phyloP scores from a whole-genome alignment of 1,140 invertebrate species.

The Brachionus manjavacas region DNA sequence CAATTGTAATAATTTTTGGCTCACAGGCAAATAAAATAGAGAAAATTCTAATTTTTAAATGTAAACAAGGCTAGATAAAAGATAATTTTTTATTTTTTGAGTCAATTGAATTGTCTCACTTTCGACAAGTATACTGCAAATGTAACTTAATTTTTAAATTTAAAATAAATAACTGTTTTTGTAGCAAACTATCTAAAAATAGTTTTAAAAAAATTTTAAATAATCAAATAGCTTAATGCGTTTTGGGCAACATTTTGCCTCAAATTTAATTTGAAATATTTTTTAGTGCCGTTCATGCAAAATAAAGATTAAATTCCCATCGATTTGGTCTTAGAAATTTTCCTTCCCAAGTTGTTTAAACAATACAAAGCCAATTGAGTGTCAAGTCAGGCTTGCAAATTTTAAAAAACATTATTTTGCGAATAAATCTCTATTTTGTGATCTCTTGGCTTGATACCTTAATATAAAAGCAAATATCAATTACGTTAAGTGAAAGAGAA shows the following conservation, averaged over 20 bases:
- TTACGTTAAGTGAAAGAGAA: constrained; percentile 17
- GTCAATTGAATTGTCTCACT: too few relatives aligned
- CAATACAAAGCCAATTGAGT: not conserved
- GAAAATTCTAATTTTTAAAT: not conserved
- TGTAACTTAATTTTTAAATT: too few relatives aligned
- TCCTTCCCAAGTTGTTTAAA: not conserved
- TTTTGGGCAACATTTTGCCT: not conserved
- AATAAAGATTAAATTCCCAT: not conserved
- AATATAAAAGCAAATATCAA: constrained; percentile 28
- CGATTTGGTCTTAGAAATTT: not conserved
- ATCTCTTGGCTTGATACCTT: constrained; percentile 11
- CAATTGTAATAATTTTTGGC: too few relatives aligned
- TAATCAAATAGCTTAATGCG: not conserved
- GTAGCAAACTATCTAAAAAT: not conserved
- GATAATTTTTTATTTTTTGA: too few relatives aligned
- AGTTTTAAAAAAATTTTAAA: not conserved
- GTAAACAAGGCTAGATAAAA: too few relatives aligned
- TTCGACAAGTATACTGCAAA: too few relatives aligned
- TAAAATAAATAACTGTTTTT: too few relatives aligned
- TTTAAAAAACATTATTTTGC: not conserved
- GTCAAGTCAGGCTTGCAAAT: constrained; percentile 5
- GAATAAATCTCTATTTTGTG: not conserved
- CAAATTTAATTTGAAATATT: not conserved
- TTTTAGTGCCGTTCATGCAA: not conserved
- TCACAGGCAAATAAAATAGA: not conserved